Conservation (phyloP, 2,888 invertebrate genomes). For the Lamellibrachia satsuma region DNA sequence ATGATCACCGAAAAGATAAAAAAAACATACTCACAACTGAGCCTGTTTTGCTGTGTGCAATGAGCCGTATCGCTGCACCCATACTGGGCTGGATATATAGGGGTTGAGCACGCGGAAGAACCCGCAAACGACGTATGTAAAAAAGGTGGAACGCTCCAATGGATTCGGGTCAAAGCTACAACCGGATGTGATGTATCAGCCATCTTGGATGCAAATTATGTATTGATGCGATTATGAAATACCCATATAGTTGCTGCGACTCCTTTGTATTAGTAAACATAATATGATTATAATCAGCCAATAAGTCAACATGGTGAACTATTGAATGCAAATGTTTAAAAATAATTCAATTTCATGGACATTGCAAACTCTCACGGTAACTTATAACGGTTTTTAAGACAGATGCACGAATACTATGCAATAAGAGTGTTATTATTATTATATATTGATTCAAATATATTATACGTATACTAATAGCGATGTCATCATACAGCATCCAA, state of each 20-base stretch:
- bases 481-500: no score
- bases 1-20: neutral
- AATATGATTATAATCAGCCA: neutral
- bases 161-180: slow-evolving; percentile 76
- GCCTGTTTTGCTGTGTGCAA: slow-evolving; percentile 30
- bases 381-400: no score
- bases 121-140: slow-evolving; percentile 83
- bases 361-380: no score
- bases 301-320: no score
- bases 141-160: slow-evolving; percentile 85
- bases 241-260: neutral
- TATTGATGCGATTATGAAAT: neutral
- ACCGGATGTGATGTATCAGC: slow-evolving; percentile 6
- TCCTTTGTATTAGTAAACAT: neutral
- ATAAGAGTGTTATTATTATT: no score
- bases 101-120: slow-evolving; percentile 91
- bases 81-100: slow-evolving; percentile 91
- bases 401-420: no score
- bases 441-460: no score
- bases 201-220: neutral
- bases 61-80: slow-evolving; percentile 77
- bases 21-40: slow-evolving; percentile 31
- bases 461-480: no score
- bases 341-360: no score
- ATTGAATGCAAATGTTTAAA: no score